Evolutionary conservation across 2,888 invertebrate species (phyloP), one percentile per base, ranked within the genome.

Genomic region (Chironomus riparius): DNA sequence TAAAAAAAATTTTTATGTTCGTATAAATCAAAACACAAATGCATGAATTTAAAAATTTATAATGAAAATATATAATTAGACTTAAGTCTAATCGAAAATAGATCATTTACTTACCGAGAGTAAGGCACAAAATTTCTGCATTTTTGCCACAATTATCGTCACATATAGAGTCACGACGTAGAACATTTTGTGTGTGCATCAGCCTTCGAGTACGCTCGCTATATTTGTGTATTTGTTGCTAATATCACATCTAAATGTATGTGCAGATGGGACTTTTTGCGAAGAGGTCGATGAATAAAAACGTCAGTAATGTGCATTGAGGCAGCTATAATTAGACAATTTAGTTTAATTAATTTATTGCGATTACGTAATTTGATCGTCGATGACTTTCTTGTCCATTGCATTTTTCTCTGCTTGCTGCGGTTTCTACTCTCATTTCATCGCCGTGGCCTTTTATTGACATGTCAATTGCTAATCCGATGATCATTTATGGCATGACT

Each of bases 321-420:
- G 65, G 65, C 65, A 68, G 47, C 68, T 68, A 68, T 68, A 68
- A 68, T 68, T 68, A 68, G 68, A 68, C 68, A 68, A 68, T 68
- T 68, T 68, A 68, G 28, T 68, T 68, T 13, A 68, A 68, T 68
- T 68, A 68, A 65, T 65, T 65, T 65, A 21, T 65, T 65, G 65
- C 65, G 13, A 24, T 65, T 65, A 24, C 65, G 65, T 65, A 65
- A 65, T 24, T 65, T 65, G 21, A 65, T 65, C 56, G 18, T 56
- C 38, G 56, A 56, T 69, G 47, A 69, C 13, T 69, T 47, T 47
- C 22, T 28, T 69, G 69, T 18, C 47, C 18, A 21, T 69, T 69
- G 38, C 22, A 47, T 47, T n/a, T 68, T 68, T 65, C 22, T 24
- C 24, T 24, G 2, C 2, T 24, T 38, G 38, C 10, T 38, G 38